Conservation (phyloP, 2,888 invertebrate genomes). For the Scaeva pyrastri region DNA sequence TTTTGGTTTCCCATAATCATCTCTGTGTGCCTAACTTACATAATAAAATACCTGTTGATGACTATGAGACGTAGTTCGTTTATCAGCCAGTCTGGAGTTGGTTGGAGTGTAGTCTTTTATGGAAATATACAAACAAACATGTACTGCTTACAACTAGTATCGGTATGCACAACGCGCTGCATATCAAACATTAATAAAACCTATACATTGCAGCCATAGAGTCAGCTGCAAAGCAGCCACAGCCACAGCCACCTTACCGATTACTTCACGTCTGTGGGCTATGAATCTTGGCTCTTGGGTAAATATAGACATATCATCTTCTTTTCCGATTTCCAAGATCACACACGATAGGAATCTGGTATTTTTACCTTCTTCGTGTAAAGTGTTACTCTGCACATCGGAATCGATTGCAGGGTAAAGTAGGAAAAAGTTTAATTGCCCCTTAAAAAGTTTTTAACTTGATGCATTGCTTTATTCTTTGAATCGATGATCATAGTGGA, state of each 20-base stretch:
- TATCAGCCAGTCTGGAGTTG: background rate
- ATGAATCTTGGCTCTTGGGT: constrained; percentile 43
- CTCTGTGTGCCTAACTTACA: constrained; percentile 60
- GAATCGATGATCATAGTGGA: too few relatives aligned
- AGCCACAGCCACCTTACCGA: background rate
- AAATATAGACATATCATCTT: constrained; percentile 35
- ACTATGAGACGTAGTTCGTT: constrained; percentile 34
- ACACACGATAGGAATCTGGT: constrained; percentile 43
- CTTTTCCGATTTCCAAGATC: constrained; percentile 56
- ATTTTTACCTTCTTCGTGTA: background rate
- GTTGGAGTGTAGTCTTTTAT: constrained; percentile 2
- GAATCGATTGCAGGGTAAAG: background rate
- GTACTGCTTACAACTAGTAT: background rate
- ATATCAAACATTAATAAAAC: constrained; percentile 5
- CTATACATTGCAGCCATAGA: constrained; percentile 9
- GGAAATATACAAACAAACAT: background rate
- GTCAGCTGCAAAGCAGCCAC: constrained; percentile 2
- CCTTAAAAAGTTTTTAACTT: too few relatives aligned
- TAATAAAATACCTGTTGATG: constrained; percentile 53
- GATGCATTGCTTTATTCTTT: too few relatives aligned
- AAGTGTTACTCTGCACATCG: background rate
- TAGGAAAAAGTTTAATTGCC: background rate
- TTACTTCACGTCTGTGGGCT: constrained; percentile 25
- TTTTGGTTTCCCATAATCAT: constrained; percentile 56
- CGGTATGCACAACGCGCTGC: background rate